Evolutionary conservation across 2,888 invertebrate species (phyloP), one percentile per base, ranked within the genome.

Genomic region (Mesodorylaimus sp.): DNA sequence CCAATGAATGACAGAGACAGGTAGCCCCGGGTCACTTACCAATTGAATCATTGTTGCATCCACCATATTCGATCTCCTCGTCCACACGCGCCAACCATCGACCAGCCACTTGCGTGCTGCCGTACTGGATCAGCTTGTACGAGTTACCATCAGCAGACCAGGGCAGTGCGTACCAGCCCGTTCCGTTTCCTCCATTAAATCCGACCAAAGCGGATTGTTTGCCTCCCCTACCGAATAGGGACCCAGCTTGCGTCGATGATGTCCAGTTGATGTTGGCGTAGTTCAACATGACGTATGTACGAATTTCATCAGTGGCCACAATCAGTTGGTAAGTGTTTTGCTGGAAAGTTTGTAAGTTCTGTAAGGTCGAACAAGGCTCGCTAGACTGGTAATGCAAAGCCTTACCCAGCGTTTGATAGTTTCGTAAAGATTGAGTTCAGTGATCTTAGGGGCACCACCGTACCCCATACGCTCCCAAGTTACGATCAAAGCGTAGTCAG

Each of bases 311-410:
- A 0, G 91, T 89, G 0, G 83, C 84, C 49, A 95, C 67, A 2
- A 89, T 78, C 75, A 86, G 74, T 78, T 95, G 93, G 73, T 88
- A 93, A 0, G 89, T 86, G 67, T 93, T 91, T 1, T 86, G 87
- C 81, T 83, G 69, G 10, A 53, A 42, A 26, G 10, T 24, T n/a
- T n/a, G n/a, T n/a, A n/a, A n/a, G n/a, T 5, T 2, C 16, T 32
- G 32, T 13, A 32, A 32, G 32, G 10, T 16, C 16, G 16, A 13
- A 16, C 32, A 10, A 32, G 16, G 16, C 32, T 32, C 16, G 32
- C 10, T 32, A 32, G 32, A 32, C 10, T 32, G 10, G 32, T 32
- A 32, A 10, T 10, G 10, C 32, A 32, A 32, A 32, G 10, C 21
- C 50, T 13, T 23, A 51, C 51, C 51, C 48, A 51, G 3, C 23